Base-by-base conservation (phyloP, 2,888 invertebrate species). In the Tachystola acroxantha region DNA sequence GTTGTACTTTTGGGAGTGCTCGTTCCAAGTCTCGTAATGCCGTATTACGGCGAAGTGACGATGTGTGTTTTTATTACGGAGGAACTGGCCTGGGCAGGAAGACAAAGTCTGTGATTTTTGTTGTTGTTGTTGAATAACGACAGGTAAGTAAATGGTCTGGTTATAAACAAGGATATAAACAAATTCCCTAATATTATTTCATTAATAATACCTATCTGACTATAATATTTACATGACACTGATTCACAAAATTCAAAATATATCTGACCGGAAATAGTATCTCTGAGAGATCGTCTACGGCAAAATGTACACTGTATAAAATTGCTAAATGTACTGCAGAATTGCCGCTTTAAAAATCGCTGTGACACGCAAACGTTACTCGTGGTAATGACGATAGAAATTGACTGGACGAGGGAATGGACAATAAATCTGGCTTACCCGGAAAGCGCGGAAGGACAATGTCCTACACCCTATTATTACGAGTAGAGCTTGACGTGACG, bases 381-480 rank as follows among this genome's bases (percentile, higher is more conserved):
- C 11, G 10, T 10, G 11, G 7, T 24, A n/a, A n/a, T n/a, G 24
- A n/a, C 7, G 27, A 27, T 27, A 10, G n/a, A 7, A 27, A 27
- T 27, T 27, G 7, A 11, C 27, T 10, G 27, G 10, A 12, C 27
- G 11, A 25, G 36, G 29, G 24, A 32, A 45, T 39, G 45, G 38
- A 46, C 44, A 32, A 32, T 25, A 33, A 39, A 32, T 39, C 19
- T 12, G 39, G 40, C 37, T 37, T 34, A 33, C 39, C 45, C 45
- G 45, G 43, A 50, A 58, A 59, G 52, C 52, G 57, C 64, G 71
- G 67, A 69, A 72, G 82, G 77, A 70, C 77, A 75, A 75, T 54
- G 76, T 65, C 72, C 74, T 64, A 48, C 67, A 58, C 74, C 80
- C 57, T 64, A 63, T 69, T 60, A 64, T 59, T 64, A 64, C 48